Evolutionary conservation across 2,888 invertebrate genomes (phyloP), one percentile per base, ranked within the genome.

Genomic region (Prosapia bicincta): DNA sequence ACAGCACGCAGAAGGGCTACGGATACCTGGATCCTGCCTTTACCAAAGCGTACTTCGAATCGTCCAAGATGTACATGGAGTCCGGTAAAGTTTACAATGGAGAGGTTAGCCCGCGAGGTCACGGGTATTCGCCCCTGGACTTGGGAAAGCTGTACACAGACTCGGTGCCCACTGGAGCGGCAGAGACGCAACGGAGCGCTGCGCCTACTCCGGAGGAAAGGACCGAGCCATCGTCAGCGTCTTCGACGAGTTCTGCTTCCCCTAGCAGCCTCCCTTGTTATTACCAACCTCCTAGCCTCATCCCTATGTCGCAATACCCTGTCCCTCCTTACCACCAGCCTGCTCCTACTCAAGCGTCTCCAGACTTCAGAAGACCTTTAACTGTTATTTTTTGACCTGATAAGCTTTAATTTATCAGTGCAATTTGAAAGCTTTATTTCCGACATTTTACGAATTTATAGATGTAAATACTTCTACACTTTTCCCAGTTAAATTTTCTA

Each of bases 301-400:
- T 92, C 81, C 88, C 90, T 0, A 86, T 87, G 68, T 85, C 86
- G 81, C 86, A 92, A 81, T 92, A 92, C 81, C 88, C 90, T 0
- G 86, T 86, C 66, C 86, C 85, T 81, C 85, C 86, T 79, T 87
- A 87, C 0, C 88, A 88, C 80, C 90, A 90, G 77, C 86, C 88
- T 0, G 68, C 79, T 76, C 43, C 78, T 76, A 25, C 87, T 3
- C 85, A 88, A 0, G 83, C 89, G 0, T 89, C 90, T 83, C 86
- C 88, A 67, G 93, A 93, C 84, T 92, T 92, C 84, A 86, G 93
- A 81, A 87, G 93, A 83, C 93, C 93, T 0, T 85, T 93, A 23
- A 91, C 93, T 70, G 93, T 93, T 81, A 92, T 93, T 89, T 93
- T 93, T 88, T 93, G 93, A 93, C 92, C 92, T 88, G 92, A 92